These are phyloP conservation scores for Periparus ater DNA, from an alignment of 2,797 vertebrate genomes.

Conservation along the genomic window DNA sequence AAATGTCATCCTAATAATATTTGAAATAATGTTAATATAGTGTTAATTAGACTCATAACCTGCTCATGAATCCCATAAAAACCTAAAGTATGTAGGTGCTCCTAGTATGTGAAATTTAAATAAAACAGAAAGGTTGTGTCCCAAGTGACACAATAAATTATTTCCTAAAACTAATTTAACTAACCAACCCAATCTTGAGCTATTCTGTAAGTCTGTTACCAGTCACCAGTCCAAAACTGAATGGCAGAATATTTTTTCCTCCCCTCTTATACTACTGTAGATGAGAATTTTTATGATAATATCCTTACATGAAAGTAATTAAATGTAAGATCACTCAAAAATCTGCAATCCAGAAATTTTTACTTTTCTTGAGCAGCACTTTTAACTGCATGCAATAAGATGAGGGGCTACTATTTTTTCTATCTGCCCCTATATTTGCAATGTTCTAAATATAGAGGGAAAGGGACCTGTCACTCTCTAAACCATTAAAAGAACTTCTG, in stretches of 20 bases:
- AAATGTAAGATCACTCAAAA: background rate
- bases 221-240: background rate
- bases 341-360: background rate
- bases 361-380: background rate
- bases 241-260: background rate
- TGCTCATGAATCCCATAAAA: background rate
- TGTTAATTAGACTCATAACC: background rate
- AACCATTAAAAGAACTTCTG: background rate
- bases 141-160: background rate
- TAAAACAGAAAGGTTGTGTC: background rate
- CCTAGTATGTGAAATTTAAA: background rate
- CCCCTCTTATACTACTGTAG: fast-evolving
- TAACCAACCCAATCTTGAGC: background rate
- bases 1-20: background rate
- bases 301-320: background rate
- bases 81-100: background rate
- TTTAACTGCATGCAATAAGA: background rate
- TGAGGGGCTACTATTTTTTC: background rate
- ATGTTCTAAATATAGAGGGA: background rate
- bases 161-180: background rate
- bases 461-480: background rate
- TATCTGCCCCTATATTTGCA: background rate
- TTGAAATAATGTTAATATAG: background rate
- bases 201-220: background rate
- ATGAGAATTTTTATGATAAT: background rate